Base-by-base conservation (phyloP, 2,888 invertebrate genomes). In the Sacculina carcini region DNA sequence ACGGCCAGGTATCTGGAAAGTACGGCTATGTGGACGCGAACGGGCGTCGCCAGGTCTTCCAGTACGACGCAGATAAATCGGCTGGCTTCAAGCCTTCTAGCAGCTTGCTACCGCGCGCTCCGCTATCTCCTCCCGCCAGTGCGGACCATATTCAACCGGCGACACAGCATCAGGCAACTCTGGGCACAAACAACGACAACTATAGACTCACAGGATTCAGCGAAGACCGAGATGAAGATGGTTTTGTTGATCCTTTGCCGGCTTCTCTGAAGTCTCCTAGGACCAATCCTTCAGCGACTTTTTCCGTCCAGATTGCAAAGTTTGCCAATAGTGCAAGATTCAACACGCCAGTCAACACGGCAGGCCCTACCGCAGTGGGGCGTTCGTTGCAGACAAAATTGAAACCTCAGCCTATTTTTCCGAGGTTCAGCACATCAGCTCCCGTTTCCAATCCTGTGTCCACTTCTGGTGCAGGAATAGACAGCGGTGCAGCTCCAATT, bases 1-100 rank as follows among this genome's bases (percentile, higher is more conserved):
- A 55, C n/a, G 59, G 59, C 16, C 52, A 54, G 44, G 56, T 56
- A 9, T 51, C 50, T 10, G 56, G 56, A 38, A 82, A 81, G 50
- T 83, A 80, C 61, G 83, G 83, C 40, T 83, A 79, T 63, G 19
- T 52, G 14, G 53, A 58, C 48, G 75, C 75, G 52, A 72, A 74
- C 61, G 82, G 83, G 7, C 76, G 78, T 62, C 74, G 82, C 52
- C 81, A 82, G 67, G 71, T 80, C 52, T 79, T 83, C 50, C 79
- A 81, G 1, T 83, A 83, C 63, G 71, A 71, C 24, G 72, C 74
- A 16, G 72, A 69, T 55, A 71, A 73, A 56, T 57, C 53, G 14
- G 56, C 56, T 23, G 59, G 58, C 31, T 56, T 58, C 52, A 57
- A 54, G 44, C 54, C 55, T 7, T 48, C 70, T 68, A 48, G 51